phyloP scores from a whole-genome alignment of 2,888 invertebrate species.

The Drosophila kanekoi region DNA sequence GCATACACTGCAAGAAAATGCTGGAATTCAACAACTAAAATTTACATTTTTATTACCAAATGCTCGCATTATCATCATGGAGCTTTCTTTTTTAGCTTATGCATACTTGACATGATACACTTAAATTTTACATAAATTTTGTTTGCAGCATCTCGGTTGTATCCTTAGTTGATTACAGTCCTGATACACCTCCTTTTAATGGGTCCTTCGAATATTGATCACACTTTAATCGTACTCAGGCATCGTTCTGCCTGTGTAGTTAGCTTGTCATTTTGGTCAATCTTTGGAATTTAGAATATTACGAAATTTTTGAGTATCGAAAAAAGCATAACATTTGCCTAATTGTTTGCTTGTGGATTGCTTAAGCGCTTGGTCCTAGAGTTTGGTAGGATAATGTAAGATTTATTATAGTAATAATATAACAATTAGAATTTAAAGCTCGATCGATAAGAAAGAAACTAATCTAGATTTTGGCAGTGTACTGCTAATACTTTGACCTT shows the following conservation, averaged over 20 bases:
- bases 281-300: background rate
- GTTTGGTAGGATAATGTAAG: background rate
- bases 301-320: background rate
- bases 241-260: background rate
- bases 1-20: constrained; percentile 38
- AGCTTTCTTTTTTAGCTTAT: background rate
- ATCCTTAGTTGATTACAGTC: too few relatives aligned
- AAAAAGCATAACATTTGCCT: background rate
- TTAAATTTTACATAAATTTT: background rate
- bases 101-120: background rate
- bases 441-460: too few relatives aligned
- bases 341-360: background rate
- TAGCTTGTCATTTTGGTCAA: background rate
- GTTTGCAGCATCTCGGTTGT: background rate
- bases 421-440: too few relatives aligned
- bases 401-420: too few relatives aligned
- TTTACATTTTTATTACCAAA: background rate
- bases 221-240: background rate
- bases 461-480: too few relatives aligned
- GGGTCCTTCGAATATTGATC: background rate
- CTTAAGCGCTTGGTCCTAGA: background rate
- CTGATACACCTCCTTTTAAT: too few relatives aligned
- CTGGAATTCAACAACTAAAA: background rate
- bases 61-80: background rate
- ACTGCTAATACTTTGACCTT: too few relatives aligned